Evolutionary conservation across 2,113 vertebrate genomes (phyloP).

Genomic region (Corythornis cristatus): DNA sequence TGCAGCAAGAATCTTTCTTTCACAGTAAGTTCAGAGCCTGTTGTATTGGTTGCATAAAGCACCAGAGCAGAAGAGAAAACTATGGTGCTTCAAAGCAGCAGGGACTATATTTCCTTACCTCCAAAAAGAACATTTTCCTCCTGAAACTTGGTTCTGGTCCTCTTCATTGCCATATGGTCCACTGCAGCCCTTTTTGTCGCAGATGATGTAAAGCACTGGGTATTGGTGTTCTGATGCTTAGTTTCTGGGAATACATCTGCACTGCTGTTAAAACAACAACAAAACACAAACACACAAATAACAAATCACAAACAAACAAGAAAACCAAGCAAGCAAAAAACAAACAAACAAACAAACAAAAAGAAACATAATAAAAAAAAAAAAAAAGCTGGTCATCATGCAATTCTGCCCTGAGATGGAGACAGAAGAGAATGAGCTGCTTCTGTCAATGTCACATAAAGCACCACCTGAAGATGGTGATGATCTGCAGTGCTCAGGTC

Average conservation of each 20-base stretch:
- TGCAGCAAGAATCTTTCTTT: neutral
- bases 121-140: neutral
- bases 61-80: neutral
- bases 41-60: neutral
- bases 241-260: neutral
- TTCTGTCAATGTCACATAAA: neutral
- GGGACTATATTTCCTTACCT: rapidly evolving
- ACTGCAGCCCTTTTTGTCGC: neutral
- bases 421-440: neutral
- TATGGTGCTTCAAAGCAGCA: neutral
- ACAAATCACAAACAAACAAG: too few species aligned
- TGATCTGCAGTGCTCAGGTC: neutral
- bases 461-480: neutral
- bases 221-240: neutral
- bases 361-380: neutral
- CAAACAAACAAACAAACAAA: neutral
- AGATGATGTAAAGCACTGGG: neutral
- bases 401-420: neutral
- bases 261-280: too few species aligned
- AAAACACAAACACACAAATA: too few species aligned
- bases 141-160: neutral
- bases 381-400: neutral
- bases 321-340: too few species aligned
- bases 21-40: neutral
- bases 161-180: neutral